Evolutionary conservation across 2,888 invertebrate species (phyloP).

Genomic region (Oithona nana): DNA sequence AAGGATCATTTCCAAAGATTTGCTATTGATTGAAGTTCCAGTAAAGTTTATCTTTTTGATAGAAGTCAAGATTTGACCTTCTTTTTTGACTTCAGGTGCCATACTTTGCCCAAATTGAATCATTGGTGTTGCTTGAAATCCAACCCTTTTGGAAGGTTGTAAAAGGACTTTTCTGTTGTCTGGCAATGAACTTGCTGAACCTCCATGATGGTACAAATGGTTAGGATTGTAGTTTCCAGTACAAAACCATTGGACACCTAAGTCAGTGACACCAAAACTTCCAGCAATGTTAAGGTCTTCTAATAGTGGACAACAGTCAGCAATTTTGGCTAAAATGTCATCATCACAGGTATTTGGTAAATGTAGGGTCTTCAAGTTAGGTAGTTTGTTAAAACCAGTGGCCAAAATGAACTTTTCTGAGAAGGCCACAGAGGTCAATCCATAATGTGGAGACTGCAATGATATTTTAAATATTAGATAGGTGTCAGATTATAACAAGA

Average conservation of each 20-base stretch:
- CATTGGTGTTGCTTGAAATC: neutral
- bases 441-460: neutral
- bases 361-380: neutral
- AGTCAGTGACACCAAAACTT: neutral
- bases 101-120: neutral
- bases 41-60: neutral
- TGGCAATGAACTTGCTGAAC: neutral
- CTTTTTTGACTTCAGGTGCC: neutral
- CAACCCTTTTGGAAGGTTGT: neutral
- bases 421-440: neutral
- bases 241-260: neutral
- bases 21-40: neutral
- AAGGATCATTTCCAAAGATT: neutral
- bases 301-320: neutral
- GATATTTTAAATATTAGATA: too few species aligned
- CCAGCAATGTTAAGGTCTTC: neutral
- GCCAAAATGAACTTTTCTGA: neutral
- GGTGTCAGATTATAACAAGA: too few species aligned
- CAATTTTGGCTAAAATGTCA: neutral
- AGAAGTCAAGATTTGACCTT: neutral
- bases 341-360: conserved; percentile 4
- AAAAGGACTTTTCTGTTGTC: neutral
- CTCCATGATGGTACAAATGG: neutral
- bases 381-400: neutral
- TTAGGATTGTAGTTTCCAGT: neutral